Conservation (phyloP, 1,140 invertebrate genomes). For the Drosophila bipectinata region DNA sequence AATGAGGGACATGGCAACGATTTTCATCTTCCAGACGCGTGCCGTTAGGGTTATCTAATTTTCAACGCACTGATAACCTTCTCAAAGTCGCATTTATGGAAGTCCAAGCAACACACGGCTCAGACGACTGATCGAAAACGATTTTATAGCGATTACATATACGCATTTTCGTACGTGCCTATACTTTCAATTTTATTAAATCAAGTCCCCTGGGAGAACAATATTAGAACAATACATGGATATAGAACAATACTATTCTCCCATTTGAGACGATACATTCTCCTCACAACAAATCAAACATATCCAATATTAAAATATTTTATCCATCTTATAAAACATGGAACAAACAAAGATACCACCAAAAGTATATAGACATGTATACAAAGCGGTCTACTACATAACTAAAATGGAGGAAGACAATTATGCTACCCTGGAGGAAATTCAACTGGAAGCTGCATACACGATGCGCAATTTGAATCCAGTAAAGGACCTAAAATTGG, state of each 20-base stretch:
- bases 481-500: not conserved
- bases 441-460: not conserved
- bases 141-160: slow-evolving; percentile 1
- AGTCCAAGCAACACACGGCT: slow-evolving; percentile 18
- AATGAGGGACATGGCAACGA: not conserved
- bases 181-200: slow-evolving; percentile 7
- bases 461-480: not conserved
- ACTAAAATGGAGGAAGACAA: not conserved
- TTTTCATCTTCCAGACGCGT: slow-evolving; percentile 57
- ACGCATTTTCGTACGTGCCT: slow-evolving; percentile 5
- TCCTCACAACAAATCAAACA: no score
- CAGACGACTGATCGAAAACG: slow-evolving; percentile 33
- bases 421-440: not conserved
- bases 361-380: not conserved
- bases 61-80: slow-evolving; percentile 65
- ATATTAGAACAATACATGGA: not conserved
- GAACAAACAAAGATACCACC: not conserved
- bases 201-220: not conserved
- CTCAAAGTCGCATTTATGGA: slow-evolving; percentile 25
- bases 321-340: not conserved
- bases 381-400: not conserved
- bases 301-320: no score
- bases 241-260: not conserved
- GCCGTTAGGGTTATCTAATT: slow-evolving; percentile 58
- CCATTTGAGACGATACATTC: no score